Base-by-base conservation (phyloP, 1,140 invertebrate genomes). In the Venustaconcha ellipsiformis region DNA sequence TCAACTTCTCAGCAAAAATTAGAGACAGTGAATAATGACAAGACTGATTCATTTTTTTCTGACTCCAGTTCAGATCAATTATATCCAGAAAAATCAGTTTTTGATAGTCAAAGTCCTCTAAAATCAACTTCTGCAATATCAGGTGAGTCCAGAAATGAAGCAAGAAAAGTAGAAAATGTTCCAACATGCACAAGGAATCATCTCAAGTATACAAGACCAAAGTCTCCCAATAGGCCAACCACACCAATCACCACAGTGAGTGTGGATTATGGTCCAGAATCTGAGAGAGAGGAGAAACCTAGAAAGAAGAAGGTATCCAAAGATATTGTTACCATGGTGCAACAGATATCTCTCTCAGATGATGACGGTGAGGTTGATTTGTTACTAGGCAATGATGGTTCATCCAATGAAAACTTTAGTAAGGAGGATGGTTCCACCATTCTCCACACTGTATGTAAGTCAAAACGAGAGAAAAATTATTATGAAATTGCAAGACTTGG, bases 301-400 rank as follows among this genome's bases (percentile, higher is more conserved):
- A 76, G 68, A 69, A 70, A 64, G 70, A 57, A 67, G 57, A 64
- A 83, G 74, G 67, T 17, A 15, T 48, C 55, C n/a, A 67, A 69
- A 57, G 82, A 84, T 59, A 30, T 84, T 56, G 67, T 80, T 1
- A 85, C 84, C 11, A 80, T 85, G 82, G 79, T 84, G 23, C 67
- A 80, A 57, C 76, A 79, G 68, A 23, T 78, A n/a, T 60, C 64
- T 70, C 57, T 76, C 23, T 76, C 78, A 17, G 80, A 82, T 57
- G 72, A 75, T 75, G 79, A 85, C n/a, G 79, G 78, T 20, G 74
- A 76, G 23, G 70, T 70, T 37, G 56, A 73, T 30, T 37, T 37
- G 26, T 37, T 55, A 11, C 69, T 62, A 55, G 30, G 71, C 15
- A 48, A 56, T 17, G 26, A 70, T 60, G n/a, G 60, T 60, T 48